Evolutionary conservation across 2,888 invertebrate genomes (phyloP), one percentile per base, ranked within the genome.

Genomic region (Drosophila buzzatii): DNA sequence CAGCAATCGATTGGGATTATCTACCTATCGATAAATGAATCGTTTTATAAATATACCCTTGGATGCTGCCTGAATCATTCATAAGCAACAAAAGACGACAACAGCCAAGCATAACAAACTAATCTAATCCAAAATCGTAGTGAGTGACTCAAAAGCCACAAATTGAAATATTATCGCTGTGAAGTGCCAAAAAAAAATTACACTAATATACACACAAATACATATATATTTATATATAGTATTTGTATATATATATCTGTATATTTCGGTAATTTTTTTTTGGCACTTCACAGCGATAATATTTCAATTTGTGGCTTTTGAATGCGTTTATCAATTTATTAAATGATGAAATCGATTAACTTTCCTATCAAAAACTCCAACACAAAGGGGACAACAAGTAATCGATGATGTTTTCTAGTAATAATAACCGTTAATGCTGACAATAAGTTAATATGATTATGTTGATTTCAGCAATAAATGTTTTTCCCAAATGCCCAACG

Each of bases 301-400:
- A 49, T 56, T 68, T 59, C 47, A 56, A 66, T 56, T 57, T 53
- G 53, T 37, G 61, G 31, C 51, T 33, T 61, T 65, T 14, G 39
- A 74, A 70, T 76, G 42, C 16, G 52, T 65, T 61, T 65, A 68
- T 75, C 58, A 51, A 27, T 33, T 23, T n/a, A 64, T 52, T 60
- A 31, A 58, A 42, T 44, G 37, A 27, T 61, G 18, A 42, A 72
- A 52, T 52, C 41, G 60, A 45, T 47, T 35, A 2, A 18, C 16
- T 59, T 56, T 57, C 63, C 75, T 76, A 76, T 76, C 75, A 33
- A 9, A 2, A 27, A 39, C 42, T 44, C 56, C 47, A 47, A 12
- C 56, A 37, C 27, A 14, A n/a, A n/a, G 39, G 47, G 37, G 23
- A 59, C 60, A 53, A 51, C 27, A 14, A 51, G 33, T 3, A 7